These are phyloP conservation scores for Dasyprocta punctata DNA, from an alignment of 2,113 vertebrate genomes.

Conservation along the genomic window DNA sequence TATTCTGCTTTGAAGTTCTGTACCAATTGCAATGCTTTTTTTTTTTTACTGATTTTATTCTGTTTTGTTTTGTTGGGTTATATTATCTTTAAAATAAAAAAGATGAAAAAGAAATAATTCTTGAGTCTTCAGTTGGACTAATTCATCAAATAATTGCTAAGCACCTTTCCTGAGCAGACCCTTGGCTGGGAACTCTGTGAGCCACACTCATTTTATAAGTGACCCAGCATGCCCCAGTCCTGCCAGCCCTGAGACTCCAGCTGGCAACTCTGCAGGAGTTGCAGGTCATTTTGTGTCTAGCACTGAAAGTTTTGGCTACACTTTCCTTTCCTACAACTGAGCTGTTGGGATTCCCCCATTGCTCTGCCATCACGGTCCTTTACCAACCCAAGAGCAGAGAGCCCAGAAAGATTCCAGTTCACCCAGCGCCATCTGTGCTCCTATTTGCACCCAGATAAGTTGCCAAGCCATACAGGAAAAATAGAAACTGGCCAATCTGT, in stretches of 20 bases:
- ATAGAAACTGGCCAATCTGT: background rate
- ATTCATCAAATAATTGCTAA: constrained; percentile 14
- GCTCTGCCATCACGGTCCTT: background rate
- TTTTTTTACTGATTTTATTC: too few relatives aligned
- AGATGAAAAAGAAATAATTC: background rate
- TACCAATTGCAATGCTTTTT: too few relatives aligned
- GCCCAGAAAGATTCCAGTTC: background rate
- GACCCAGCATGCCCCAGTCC: background rate
- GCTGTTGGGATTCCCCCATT: background rate
- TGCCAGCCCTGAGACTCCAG: background rate
- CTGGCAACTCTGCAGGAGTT: background rate
- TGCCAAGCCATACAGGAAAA: background rate
- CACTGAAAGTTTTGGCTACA: background rate
- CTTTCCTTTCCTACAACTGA: background rate
- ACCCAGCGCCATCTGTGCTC: background rate
- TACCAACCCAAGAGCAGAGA: background rate
- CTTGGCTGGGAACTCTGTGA: background rate
- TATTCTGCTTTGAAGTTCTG: too few relatives aligned
- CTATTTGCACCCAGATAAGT: background rate
- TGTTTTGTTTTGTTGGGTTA: too few relatives aligned
- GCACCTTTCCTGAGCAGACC: background rate
- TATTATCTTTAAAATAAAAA: too few relatives aligned
- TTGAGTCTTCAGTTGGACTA: background rate
- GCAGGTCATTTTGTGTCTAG: background rate
- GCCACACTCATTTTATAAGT: background rate